A percentile compares a stretch with the other conserved stretches of the same genome.
Evolutionary conservation across 2,113 vertebrate species (phyloP).

Genomic region (Stegostoma tigrinum): DNA sequence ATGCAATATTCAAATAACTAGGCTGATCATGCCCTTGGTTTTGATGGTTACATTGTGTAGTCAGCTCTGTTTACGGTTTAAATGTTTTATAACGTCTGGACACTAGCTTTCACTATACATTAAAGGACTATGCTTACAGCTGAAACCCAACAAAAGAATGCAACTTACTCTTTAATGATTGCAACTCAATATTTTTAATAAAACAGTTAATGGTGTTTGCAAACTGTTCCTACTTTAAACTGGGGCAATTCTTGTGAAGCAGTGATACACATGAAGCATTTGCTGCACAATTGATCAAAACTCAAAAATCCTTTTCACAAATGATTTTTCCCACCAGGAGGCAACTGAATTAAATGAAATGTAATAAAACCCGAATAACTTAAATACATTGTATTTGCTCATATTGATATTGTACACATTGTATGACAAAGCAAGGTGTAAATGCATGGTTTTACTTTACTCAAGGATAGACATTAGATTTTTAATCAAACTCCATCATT

Average conservation of each 20-base stretch:
- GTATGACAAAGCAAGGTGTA: background rate
- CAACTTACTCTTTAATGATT: background rate
- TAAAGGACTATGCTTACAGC: background rate
- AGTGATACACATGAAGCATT: background rate
- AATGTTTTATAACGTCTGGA: background rate
- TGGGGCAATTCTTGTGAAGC: background rate
- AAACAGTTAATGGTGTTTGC: background rate
- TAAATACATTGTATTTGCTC: background rate
- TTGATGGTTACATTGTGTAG: background rate
- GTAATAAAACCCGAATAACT: background rate
- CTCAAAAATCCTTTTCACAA: background rate
- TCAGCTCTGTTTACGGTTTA: background rate
- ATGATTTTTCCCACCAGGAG: background rate
- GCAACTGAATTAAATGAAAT: slow-evolving; percentile 11
- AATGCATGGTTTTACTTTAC: background rate
- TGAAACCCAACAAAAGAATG: background rate
- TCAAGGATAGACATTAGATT: background rate
- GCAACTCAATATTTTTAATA: background rate
- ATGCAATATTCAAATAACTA: background rate
- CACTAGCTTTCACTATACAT: background rate
- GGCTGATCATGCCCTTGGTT: background rate
- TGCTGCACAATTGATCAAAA: background rate
- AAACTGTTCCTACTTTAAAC: background rate
- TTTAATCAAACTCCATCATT: background rate
- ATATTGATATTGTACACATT: background rate